Conservation (phyloP, 2,888 invertebrate genomes). For the Phaonia tiefii region DNA sequence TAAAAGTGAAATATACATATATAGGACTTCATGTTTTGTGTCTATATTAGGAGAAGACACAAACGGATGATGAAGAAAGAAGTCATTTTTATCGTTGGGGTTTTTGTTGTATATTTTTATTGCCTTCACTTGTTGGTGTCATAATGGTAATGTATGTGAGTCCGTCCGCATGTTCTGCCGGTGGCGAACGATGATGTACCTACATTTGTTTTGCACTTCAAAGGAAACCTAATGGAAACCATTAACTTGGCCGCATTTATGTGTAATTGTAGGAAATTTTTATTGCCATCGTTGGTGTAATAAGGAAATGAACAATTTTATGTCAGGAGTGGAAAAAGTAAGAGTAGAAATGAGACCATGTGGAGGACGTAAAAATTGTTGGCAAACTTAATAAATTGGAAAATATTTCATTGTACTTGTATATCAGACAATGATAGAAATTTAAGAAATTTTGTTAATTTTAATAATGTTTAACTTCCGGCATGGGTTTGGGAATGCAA, state of each 20-base stretch:
- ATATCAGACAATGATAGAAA: too few species aligned
- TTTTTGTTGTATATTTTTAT: neutral
- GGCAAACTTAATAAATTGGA: too few species aligned
- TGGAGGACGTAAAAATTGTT: too few species aligned
- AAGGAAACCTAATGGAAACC: conserved; percentile 7
- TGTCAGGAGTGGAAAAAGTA: neutral
- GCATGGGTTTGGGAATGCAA: too few species aligned
- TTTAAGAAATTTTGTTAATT: too few species aligned
- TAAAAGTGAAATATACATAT: too few species aligned
- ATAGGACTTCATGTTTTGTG: too few species aligned
- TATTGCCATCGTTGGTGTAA: neutral
- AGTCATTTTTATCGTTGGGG: neutral
- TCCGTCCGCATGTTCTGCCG: neutral
- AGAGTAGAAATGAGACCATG: too few species aligned
- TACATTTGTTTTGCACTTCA: neutral
- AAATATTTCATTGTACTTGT: too few species aligned
- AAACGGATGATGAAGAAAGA: too few species aligned
- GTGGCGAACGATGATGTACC: neutral
- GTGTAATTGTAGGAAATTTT: conserved; percentile 13
- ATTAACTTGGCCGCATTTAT: neutral
- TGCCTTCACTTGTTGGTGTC: neutral
- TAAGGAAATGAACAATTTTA: conserved; percentile 17
- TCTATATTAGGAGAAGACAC: too few species aligned
- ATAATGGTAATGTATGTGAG: neutral
- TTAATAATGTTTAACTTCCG: too few species aligned